Evolutionary conservation across 1,140 invertebrate species (phyloP).

Genomic region (Drosophila rhopaloa): DNA sequence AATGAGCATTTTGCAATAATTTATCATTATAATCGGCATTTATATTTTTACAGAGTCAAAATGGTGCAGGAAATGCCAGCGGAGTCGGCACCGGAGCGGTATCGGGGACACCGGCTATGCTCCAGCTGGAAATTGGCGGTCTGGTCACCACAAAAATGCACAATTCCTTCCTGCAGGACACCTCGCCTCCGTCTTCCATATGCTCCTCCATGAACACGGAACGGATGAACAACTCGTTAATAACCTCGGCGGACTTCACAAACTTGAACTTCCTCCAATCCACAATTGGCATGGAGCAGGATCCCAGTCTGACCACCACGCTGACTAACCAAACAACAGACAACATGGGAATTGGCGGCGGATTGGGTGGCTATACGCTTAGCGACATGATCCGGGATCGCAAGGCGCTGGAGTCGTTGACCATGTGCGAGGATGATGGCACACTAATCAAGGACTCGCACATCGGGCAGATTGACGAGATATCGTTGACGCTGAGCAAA

Average conservation of each 20-base stretch:
- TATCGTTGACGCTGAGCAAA: conserved; percentile 75
- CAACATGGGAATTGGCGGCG: conserved; percentile 11
- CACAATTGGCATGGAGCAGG: conserved; percentile 60
- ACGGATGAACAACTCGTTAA: conserved; percentile 79
- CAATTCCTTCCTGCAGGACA: conserved; percentile 81
- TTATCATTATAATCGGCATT: neutral
- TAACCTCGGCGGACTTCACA: conserved; percentile 82
- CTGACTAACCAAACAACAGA: conserved; percentile 37
- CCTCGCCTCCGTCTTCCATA: conserved; percentile 81
- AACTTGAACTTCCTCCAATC: conserved; percentile 81
- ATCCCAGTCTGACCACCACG: conserved; percentile 54
- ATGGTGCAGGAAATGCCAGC: conserved; percentile 34
- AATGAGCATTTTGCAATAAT: neutral
- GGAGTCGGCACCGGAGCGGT: conserved; percentile 16
- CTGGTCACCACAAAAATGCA: conserved; percentile 79
- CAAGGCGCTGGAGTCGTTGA: conserved; percentile 74
- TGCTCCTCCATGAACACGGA: conserved; percentile 79
- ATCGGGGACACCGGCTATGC: conserved; percentile 32
- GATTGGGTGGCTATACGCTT: conserved; percentile 59
- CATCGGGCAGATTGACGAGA: conserved; percentile 80
- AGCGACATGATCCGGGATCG: conserved; percentile 79
- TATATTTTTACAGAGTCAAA: conserved; percentile 41
- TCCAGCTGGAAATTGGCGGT: conserved; percentile 77
- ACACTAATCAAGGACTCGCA: conserved; percentile 82
- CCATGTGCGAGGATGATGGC: conserved; percentile 77